Evolutionary conservation across 2,797 vertebrate genomes (phyloP).

Genomic region (Alosa sapidissima): DNA sequence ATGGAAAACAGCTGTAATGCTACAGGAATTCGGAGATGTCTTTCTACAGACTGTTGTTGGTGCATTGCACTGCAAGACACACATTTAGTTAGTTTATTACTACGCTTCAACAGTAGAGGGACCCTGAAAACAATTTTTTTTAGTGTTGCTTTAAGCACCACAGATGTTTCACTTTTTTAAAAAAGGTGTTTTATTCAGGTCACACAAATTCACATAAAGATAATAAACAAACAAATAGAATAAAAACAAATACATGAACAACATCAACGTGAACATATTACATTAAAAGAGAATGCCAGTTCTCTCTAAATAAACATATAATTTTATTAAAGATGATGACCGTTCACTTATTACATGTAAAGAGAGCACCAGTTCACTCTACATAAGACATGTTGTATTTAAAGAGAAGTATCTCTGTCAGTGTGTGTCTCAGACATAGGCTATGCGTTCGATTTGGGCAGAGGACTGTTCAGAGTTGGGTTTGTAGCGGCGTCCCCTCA

Average conservation of each 20-base stretch:
- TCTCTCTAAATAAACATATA: not conserved
- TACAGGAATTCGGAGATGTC: too few species aligned
- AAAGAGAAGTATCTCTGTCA: too few species aligned
- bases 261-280: not conserved
- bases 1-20: too few species aligned
- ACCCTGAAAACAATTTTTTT: too few species aligned
- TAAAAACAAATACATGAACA: not conserved
- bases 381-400: not conserved
- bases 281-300: too few species aligned
- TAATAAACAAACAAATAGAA: not conserved
- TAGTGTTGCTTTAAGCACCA: too few species aligned
- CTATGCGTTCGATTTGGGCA: not conserved
- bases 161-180: not conserved
- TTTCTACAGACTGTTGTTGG: too few species aligned
- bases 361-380: not conserved
- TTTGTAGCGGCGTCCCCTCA: not conserved
- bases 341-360: too few species aligned
- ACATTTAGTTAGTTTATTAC: too few species aligned
- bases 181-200: slow-evolving; percentile 10
- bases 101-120: too few species aligned
- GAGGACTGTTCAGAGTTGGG: not conserved
- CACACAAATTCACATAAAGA: too few species aligned
- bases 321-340: not conserved
- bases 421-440: not conserved
- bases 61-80: too few species aligned